A percentile compares a stretch with the other conserved stretches of the same genome.
Evolutionary conservation across 2,888 invertebrate species (phyloP).

Genomic region (Chrysomela aeneicollis): DNA sequence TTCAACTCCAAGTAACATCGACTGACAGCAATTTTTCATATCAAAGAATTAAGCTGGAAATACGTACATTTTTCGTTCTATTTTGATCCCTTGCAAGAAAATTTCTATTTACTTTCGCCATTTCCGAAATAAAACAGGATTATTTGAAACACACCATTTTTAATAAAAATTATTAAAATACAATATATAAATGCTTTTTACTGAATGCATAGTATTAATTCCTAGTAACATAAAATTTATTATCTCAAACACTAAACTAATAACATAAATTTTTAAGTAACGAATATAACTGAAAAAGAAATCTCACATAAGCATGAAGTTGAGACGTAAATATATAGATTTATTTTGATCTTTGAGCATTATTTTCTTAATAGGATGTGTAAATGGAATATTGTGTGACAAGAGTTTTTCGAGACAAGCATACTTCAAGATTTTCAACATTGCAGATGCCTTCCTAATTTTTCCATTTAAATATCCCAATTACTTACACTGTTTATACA

Average conservation of each 20-base stretch:
- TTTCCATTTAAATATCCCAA: constrained; percentile 19
- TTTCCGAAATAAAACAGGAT: constrained; percentile 32
- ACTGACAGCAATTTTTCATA: too few relatives aligned
- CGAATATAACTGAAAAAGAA: constrained; percentile 34
- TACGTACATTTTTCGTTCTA: background rate
- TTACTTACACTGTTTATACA: background rate
- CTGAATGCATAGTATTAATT: constrained; percentile 44
- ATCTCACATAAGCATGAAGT: constrained; percentile 32
- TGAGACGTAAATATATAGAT: constrained; percentile 27
- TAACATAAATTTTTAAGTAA: constrained; percentile 39
- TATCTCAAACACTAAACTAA: constrained; percentile 44
- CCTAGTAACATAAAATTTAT: constrained; percentile 38
- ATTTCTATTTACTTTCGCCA: background rate
- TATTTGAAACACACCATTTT: constrained; percentile 72
- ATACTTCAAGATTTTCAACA: background rate
- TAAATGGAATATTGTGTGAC: constrained; percentile 16
- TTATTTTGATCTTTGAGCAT: constrained; percentile 41
- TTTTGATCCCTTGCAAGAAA: background rate
- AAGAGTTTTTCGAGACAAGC: background rate
- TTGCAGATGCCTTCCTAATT: background rate
- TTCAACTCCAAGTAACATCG: too few relatives aligned
- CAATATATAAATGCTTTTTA: constrained; percentile 69
- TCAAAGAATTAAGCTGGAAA: too few relatives aligned
- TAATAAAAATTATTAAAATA: constrained; percentile 77
- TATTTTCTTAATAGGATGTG: constrained; percentile 29